Conservation (phyloP, 2,113 vertebrate species). For the Harpagus bidentatus region DNA sequence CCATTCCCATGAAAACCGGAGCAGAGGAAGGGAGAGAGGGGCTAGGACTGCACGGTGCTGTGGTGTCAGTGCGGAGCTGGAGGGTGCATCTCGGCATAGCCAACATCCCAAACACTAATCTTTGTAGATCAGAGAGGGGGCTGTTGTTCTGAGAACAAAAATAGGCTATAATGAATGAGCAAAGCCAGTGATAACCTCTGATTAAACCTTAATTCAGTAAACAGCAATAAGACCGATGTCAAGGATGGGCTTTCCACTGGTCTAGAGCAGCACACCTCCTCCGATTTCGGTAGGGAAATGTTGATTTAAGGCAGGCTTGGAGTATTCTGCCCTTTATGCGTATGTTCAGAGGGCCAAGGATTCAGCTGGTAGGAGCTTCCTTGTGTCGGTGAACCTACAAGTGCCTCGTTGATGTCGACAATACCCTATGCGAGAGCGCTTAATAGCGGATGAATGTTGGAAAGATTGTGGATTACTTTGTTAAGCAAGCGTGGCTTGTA, state of each 20-base stretch:
- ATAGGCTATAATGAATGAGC: background rate
- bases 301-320: background rate
- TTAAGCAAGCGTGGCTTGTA: conserved; percentile 49
- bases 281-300: background rate
- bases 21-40: background rate
- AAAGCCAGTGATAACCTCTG: background rate
- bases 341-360: background rate
- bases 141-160: background rate
- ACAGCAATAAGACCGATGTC: fast-evolving
- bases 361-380: background rate
- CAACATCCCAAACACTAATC: background rate
- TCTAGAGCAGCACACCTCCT: background rate
- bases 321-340: background rate
- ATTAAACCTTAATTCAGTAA: background rate
- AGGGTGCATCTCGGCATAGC: background rate
- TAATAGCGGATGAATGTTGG: background rate
- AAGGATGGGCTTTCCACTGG: background rate
- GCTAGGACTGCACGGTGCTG: background rate
- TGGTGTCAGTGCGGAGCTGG: background rate
- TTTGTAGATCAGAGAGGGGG: background rate
- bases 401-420: background rate
- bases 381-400: background rate
- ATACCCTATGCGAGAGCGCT: background rate
- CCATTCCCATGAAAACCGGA: background rate
- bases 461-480: conserved; percentile 49